Evolutionary conservation across 2,888 invertebrate species (phyloP).

Genomic region (Lamellibrachia satsuma): DNA sequence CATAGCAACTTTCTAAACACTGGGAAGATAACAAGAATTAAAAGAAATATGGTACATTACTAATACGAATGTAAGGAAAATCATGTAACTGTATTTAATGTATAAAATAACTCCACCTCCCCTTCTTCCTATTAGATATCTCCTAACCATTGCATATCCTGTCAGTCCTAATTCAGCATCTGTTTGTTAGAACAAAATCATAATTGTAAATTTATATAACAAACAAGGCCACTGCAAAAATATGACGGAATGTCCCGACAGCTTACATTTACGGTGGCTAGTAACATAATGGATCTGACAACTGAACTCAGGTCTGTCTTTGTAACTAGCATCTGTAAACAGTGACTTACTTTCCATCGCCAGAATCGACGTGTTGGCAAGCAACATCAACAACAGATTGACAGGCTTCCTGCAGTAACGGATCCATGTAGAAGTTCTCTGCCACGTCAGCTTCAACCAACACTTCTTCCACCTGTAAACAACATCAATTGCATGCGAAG

Average conservation of each 20-base stretch:
- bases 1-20: no score
- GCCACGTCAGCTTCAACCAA: constrained; percentile 90
- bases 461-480: constrained; percentile 76
- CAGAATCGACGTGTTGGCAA: constrained; percentile 60
- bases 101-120: no score
- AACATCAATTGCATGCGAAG: not conserved
- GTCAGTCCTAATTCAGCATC: not conserved
- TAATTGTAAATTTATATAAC: not conserved
- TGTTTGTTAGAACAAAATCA: not conserved
- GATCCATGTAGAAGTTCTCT: constrained; percentile 95
- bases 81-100: no score
- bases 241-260: no score
- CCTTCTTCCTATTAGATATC: no score
- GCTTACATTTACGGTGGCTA: no score
- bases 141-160: no score
- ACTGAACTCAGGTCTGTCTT: not conserved
- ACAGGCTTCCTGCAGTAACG: constrained; percentile 86
- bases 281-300: not conserved
- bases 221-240: not conserved
- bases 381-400: constrained; percentile 82
- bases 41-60: no score
- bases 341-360: constrained; percentile 55
- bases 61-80: no score
- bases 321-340: not conserved
- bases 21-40: no score